Base-by-base conservation (phyloP, 2,113 vertebrate species). In the Gallinago paraguaiae region DNA sequence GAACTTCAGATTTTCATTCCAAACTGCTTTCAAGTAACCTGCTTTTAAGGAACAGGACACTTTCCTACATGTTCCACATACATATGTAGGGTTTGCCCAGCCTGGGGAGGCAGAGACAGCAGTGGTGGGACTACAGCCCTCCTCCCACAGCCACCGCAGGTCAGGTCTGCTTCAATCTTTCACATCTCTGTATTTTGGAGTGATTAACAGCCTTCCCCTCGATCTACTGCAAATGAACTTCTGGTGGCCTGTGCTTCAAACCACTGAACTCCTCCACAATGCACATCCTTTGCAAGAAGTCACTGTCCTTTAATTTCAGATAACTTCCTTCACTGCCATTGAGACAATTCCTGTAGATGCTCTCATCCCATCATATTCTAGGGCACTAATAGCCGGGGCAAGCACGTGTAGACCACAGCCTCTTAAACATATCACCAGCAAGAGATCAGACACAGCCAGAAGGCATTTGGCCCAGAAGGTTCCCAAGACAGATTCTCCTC, bases 281-380 rank as follows among this genome's bases (percentile, higher is more conserved):
- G 43, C 4, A 8, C 2, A 6, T n/a, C 28, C 67, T 39, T 17
- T 37, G 15, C 37, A 31, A 53, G 75, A 46, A 67, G 45, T 27
- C 23, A 24, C 33, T 19, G 27, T 8, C 57, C 67, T 74, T 74
- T 27, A 10, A 46, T 41, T 83, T 59, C 59, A 57, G 59, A 7
- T 7, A 57, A n/a, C 30, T 27, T 78, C 20, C 37, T 51, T 77
- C 43, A 48, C 28, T 23, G n/a, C 50, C 17, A 30, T 16, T 6
- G 5, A 24, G 43, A 9, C 2, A 2, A n/a, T 9, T 37, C 68
- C 54, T 45, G 30, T 6, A 39, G 28, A 53, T 23, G n/a, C 14
- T 60, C 30, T 67, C 59, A 23, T 19, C 17, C 30, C 46, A 35
- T 23, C 0, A 0, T 31, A 19, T 39, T 19, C 67, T 5, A 54